Evolutionary conservation across 1,140 invertebrate species (phyloP).

Genomic region (Scaptomyza hsui): DNA sequence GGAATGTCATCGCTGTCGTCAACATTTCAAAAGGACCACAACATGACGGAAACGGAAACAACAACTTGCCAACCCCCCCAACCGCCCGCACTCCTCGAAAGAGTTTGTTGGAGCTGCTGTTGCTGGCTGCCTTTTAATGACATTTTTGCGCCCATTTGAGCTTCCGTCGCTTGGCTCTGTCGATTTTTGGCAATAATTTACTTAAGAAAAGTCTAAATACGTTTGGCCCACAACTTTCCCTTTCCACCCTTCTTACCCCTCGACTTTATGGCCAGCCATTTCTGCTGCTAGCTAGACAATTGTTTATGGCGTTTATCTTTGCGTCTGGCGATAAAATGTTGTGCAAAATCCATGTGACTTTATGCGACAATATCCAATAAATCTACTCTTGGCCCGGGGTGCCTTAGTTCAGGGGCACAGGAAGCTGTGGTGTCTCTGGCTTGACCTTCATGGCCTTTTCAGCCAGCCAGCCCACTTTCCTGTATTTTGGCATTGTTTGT

Average conservation of each 20-base stretch:
- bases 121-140: constrained; percentile 67
- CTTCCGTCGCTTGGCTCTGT: constrained; percentile 62
- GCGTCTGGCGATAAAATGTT: constrained; percentile 72
- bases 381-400: constrained; percentile 48
- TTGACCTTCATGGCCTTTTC: constrained; percentile 56
- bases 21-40: constrained; percentile 65
- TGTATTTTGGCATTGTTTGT: constrained; percentile 53
- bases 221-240: constrained; percentile 18
- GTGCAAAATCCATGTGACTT: constrained; percentile 68
- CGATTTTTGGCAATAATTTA: constrained; percentile 78
- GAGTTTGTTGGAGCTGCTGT: constrained; percentile 10
- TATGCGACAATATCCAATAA: constrained; percentile 78
- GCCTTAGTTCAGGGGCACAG: background rate
- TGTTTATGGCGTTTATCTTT: constrained; percentile 77
- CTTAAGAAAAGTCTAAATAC: constrained; percentile 77
- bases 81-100: constrained; percentile 28
- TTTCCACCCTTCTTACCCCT: background rate
- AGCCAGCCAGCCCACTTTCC: constrained; percentile 21
- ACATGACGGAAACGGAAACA: constrained; percentile 76
- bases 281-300: constrained; percentile 43
- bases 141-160: constrained; percentile 78
- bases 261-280: constrained; percentile 37
- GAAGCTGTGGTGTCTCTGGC: constrained; percentile 9
- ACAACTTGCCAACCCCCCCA: constrained; percentile 60
- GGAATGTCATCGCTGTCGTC: constrained; percentile 18